phyloP scores from a whole-genome alignment of 1,140 invertebrate genomes.

The Polyergus mexicanus region DNA sequence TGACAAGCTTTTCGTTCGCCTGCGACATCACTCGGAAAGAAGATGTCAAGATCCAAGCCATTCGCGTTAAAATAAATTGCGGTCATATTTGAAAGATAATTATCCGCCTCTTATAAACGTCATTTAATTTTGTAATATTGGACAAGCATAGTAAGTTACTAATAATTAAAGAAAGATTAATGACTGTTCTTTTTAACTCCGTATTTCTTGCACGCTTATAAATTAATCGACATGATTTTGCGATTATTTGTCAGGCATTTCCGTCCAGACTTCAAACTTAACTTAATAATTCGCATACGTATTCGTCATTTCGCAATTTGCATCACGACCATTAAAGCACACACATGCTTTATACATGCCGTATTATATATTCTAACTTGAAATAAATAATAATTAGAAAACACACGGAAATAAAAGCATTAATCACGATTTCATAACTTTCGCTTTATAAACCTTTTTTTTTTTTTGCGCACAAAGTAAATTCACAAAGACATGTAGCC shows the following conservation, averaged over 20 bases:
- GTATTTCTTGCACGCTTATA: neutral
- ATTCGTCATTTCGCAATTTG: constrained; percentile 30
- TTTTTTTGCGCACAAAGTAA: neutral
- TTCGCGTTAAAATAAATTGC: constrained; percentile 19
- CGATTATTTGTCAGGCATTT: constrained; percentile 41
- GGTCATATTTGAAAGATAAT: constrained; percentile 27
- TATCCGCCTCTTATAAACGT: neutral
- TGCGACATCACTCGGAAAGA: neutral
- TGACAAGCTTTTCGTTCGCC: constrained; percentile 19
- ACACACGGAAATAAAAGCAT: neutral
- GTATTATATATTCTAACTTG: neutral
- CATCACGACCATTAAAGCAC: neutral
- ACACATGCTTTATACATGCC: neutral
- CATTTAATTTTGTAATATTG: constrained; percentile 37
- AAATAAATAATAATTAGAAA: constrained; percentile 18
- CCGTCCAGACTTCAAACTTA: constrained; percentile 45
- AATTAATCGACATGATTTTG: constrained; percentile 44
- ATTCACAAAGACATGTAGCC: neutral
- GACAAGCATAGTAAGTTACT: neutral
- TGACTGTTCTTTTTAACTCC: neutral
- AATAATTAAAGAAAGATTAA: constrained; percentile 15
- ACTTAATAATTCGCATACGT: constrained; percentile 6
- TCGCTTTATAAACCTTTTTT: neutral
- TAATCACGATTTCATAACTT: neutral
- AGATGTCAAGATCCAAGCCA: neutral